These are phyloP conservation scores for Climacteris rufus DNA, from an alignment of 2,113 vertebrate species.

Conservation along the genomic window DNA sequence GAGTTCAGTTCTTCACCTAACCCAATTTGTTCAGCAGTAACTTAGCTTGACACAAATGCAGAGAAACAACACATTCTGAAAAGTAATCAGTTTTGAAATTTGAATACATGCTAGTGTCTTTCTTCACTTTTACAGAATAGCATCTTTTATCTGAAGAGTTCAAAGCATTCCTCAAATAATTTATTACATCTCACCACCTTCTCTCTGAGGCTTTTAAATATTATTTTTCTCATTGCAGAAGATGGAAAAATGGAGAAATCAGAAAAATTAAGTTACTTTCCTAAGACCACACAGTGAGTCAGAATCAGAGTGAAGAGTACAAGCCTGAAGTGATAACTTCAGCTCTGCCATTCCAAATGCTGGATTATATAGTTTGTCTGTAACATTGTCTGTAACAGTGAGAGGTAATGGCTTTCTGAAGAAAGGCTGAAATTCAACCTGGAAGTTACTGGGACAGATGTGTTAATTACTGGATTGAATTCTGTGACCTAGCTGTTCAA, in stretches of 20 bases:
- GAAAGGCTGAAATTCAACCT: constrained; percentile 7
- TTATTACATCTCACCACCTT: background rate
- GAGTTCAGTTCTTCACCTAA: background rate
- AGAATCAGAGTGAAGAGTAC: background rate
- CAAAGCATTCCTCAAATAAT: constrained; percentile 55
- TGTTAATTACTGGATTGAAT: constrained; percentile 34
- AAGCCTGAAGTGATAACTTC: background rate
- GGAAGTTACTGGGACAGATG: constrained; percentile 17
- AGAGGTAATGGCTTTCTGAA: constrained; percentile 2
- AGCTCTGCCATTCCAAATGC: background rate
- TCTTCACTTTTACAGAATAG: constrained; percentile 21
- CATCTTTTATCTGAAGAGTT: constrained; percentile 43
- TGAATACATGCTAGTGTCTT: background rate
- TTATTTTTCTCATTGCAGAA: constrained; percentile 8
- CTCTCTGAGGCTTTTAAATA: constrained; percentile 21
- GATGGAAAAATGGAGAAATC: constrained; percentile 38
- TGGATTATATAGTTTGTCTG: constrained; percentile 9
- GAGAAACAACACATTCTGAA: background rate
- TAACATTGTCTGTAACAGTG: background rate
- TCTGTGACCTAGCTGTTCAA: constrained; percentile 32
- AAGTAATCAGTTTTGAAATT: constrained; percentile 30
- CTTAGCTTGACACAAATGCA: background rate
- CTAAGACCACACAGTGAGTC: constrained; percentile 35
- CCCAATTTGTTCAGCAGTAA: background rate
- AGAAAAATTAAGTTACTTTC: constrained; percentile 28